Conservation (phyloP, 1,140 invertebrate genomes). For the Dendrolimus kikuchii region DNA sequence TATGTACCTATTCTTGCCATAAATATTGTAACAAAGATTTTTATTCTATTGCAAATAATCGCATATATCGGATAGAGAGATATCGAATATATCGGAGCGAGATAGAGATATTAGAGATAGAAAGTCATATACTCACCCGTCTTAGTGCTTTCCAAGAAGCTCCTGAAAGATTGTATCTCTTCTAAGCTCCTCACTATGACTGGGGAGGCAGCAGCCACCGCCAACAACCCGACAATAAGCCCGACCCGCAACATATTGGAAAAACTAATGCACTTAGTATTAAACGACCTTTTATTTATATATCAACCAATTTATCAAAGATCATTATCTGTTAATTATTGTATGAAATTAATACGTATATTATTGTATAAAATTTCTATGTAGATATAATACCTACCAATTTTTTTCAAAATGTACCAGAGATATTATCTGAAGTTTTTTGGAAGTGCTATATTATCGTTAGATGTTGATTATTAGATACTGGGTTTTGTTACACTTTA, state of each 20-base stretch:
- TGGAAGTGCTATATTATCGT: no score
- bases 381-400: no score
- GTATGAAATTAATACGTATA: neutral
- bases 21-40: no score
- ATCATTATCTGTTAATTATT: neutral
- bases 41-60: no score
- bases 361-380: no score
- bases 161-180: constrained; percentile 42
- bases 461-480: no score
- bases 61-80: no score
- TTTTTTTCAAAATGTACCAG: no score
- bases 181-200: constrained; percentile 30
- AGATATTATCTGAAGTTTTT: no score
- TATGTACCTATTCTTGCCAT: no score
- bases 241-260: constrained; percentile 30
- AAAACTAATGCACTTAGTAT: neutral
- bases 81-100: no score
- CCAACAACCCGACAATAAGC: constrained; percentile 26
- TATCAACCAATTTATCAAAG: constrained; percentile 1
- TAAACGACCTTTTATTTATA: constrained; percentile 3
- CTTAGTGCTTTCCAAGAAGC: constrained; percentile 41
- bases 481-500: no score
- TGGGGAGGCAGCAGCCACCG: constrained; percentile 25
- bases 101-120: neutral
- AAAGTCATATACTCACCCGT: constrained; percentile 12